Percentiles rank a stretch among this genome's conserved stretches.
Evolutionary conservation across 2,888 invertebrate genomes (phyloP).

Genomic region (Vandiemenella viatica): DNA sequence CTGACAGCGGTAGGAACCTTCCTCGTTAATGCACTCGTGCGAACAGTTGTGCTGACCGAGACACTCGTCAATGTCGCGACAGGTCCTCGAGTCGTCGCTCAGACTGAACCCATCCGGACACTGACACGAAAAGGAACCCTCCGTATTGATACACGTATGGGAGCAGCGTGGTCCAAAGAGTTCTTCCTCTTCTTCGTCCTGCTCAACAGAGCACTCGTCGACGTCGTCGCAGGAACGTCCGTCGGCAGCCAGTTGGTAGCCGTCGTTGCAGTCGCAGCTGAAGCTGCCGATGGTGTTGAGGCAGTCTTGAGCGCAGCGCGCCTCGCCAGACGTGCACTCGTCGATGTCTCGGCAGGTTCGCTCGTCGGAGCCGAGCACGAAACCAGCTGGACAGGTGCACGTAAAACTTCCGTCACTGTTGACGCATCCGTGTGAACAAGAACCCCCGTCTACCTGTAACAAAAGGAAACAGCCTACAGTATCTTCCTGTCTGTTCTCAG

Average conservation of each 20-base stretch:
- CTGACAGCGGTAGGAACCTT: slow-evolving; percentile 28
- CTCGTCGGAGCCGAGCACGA: slow-evolving; percentile 21
- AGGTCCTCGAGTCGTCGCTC: slow-evolving; percentile 1
- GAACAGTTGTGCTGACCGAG: slow-evolving; percentile 26
- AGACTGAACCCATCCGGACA: slow-evolving; percentile 26
- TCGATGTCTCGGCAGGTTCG: slow-evolving; percentile 24
- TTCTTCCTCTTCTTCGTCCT: slow-evolving; percentile 33
- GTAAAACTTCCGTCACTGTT: slow-evolving; percentile 27
- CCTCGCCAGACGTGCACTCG: slow-evolving; percentile 24
- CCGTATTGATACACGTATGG: slow-evolving; percentile 27
- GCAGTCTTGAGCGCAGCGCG: slow-evolving; percentile 36
- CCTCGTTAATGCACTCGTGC: slow-evolving; percentile 31
- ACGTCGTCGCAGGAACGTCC: slow-evolving; percentile 19
- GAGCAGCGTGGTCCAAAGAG: no score
- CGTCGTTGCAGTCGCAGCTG: slow-evolving; percentile 28
- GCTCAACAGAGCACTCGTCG: slow-evolving; percentile 29
- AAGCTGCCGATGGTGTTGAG: slow-evolving; percentile 44
- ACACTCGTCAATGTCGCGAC: slow-evolving; percentile 10
- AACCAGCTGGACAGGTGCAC: slow-evolving; percentile 26
- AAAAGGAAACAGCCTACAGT: no score
- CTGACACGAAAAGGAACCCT: slow-evolving; percentile 20
- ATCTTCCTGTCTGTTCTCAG: no score
- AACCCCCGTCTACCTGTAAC: slow-evolving; percentile 16
- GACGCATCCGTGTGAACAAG: slow-evolving; percentile 34
- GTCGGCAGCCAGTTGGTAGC: slow-evolving; percentile 10